These are phyloP conservation scores for Rhea americana DNA, from an alignment of 2,113 vertebrate genomes.

Conservation along the genomic window DNA sequence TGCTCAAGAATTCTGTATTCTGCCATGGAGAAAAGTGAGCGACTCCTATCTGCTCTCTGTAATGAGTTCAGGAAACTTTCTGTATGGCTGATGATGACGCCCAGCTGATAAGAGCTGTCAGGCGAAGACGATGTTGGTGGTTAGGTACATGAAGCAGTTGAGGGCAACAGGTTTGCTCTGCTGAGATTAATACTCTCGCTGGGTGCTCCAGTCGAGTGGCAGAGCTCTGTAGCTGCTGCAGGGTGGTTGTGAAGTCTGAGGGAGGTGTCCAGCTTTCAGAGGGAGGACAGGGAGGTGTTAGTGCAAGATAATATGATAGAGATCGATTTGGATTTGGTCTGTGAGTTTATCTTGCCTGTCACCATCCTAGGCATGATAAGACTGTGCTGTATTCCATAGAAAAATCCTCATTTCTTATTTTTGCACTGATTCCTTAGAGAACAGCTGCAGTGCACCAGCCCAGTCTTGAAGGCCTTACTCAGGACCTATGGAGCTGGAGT, in stretches of 20 bases:
- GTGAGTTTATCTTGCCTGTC: not conserved
- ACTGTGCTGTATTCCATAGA: not conserved
- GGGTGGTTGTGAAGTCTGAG: not conserved
- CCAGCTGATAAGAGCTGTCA: not conserved
- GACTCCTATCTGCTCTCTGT: not conserved
- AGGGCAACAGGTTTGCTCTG: not conserved
- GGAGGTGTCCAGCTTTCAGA: not conserved
- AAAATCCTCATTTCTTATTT: not conserved
- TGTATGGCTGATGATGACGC: not conserved
- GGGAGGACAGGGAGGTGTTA: not conserved
- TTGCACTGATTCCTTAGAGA: not conserved
- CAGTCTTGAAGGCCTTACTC: not conserved
- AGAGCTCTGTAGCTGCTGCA: not conserved
- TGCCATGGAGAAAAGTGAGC: not conserved
- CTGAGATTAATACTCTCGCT: not conserved
- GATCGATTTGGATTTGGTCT: not conserved
- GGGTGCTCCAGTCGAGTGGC: not conserved
- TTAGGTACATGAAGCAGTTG: not conserved
- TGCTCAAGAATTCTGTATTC: not conserved
- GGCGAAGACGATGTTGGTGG: not conserved
- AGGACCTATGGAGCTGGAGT: not conserved
- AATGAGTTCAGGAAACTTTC: slow-evolving; percentile 13
- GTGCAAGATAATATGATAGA: not conserved
- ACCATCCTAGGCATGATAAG: not conserved
- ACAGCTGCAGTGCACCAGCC: not conserved